Evolutionary conservation across 2,888 invertebrate genomes (phyloP), one percentile per base, ranked within the genome.

Genomic region (Limenitis camilla): DNA sequence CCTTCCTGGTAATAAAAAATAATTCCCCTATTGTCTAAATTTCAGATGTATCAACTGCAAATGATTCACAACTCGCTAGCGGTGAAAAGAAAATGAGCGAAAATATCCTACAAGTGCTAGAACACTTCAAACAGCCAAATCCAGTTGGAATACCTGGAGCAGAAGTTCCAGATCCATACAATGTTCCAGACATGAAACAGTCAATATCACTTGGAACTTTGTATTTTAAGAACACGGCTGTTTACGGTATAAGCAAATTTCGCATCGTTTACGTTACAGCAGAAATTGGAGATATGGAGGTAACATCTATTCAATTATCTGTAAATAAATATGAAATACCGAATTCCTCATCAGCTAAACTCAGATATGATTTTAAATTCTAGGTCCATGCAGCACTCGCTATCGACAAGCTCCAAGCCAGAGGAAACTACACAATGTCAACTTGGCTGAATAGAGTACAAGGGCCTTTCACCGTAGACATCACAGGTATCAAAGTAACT

Each of bases 41-140:
- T 56, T 9, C 59, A 66, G 64, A 63, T 65, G 62, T 54, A 6
- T 51, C 58, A 29, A 57, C 61, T 11, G 60, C 61, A 1, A 60
- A 60, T 5, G 55, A 58, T 10, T 55, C 61, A 3, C 65, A 65
- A 7, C 60, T 77, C 53, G 61, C 61, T 31, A 73, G 81, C 35
- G 91, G 90, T 6, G 91, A 93, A 72, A 90, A 92, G 67, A 92
- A 91, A 66, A 81, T 95, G 50, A 93, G 93, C 55, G 91, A 93
- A 55, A 91, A 92, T 69, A 89, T 96, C 38, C 82, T 92, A 40
- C 85, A 88, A 9, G 84, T 95, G n/a, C 69, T 96, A 43, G 92
- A 93, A 49, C 95, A 96, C 71, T 96, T 92, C 75, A 94, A 95
- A 74, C 91, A 94, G 69, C 89, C 91, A 19, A 93, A 95, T 75